Evolutionary conservation across 2,888 invertebrate genomes (phyloP), one percentile per base, ranked within the genome.

Genomic region (Trichogramma dendrolimi): DNA sequence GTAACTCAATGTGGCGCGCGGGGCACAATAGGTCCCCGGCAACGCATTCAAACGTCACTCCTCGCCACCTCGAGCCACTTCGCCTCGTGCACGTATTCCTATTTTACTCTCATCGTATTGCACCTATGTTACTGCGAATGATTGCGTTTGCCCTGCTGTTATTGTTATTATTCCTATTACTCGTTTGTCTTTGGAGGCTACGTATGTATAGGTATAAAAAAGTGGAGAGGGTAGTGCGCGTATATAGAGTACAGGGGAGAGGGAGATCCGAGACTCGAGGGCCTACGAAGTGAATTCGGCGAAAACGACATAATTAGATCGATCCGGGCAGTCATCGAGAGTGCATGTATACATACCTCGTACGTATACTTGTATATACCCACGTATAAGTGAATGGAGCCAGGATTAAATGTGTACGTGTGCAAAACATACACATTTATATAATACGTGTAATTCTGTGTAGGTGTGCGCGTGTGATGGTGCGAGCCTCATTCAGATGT

Each of bases 11-110:
- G 71, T 68, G 68, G 63, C 65, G 55, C 62, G 43, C 8, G 14
- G 27, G 7, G 42, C 68, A 61, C 73, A 71, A 73, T 74, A 73
- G 69, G 73, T 67, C 67, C 72, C 73, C 73, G 72, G 73, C 76
- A 27, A 27, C 27, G 27, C 73, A 78, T 79, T 79, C 76, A 79
- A 75, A 78, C 73, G 79, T 79, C 79, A 78, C 74, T 78, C 79
- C 27, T 27, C 73, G 72, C 76, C 78, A 79, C 79, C 78, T 78
- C 73, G 74, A 72, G 73, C 76, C 73, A 70, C 71, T 64, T 52
- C 63, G 55, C 62, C 51, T 27, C 27, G 60, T 58, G 63, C 60
- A 56, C 65, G 62, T 61, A 61, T 27, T 27, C 27, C 27, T 27
- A 27, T 27, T 27, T 27, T 27, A 27, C 27, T 27, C 27, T 27